Base-by-base conservation (phyloP, 2,888 invertebrate genomes). In the Thera britannica region DNA sequence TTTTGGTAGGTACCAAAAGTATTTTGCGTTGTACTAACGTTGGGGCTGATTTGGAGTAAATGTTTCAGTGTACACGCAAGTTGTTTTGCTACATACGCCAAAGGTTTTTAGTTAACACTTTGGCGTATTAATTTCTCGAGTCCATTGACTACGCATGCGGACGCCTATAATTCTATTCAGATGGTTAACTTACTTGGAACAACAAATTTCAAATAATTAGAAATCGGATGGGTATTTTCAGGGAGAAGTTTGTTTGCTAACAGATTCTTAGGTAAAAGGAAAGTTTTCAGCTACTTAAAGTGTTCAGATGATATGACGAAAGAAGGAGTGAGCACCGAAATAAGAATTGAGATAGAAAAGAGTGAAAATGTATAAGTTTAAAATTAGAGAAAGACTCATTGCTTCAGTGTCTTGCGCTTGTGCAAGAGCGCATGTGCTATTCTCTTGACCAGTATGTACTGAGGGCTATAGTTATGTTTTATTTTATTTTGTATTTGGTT, bases 61-160 rank as follows among this genome's bases (percentile, higher is more conserved):
- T 12, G 6, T 1, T 1, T 51, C 23, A 23, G 23, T 2, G 5
- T 0, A 49, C 3, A n/a, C 48, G n/a, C 1, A 7, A 23, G 51
- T 34, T 48, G 48, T n/a, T 58, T 11, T 35, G n/a, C 48, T 48
- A 35, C 48, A 48, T 58, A 34, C 9, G 44, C 12, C n/a, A 49
- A 49, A 51, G 51, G 23, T 12, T 51, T 23, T 23, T 23, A 4
- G 23, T 23, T 23, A 23, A 23, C 7, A 7, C 51, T 49, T 6
- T 12, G n/a, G 7, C 2, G 48, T 44, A 41, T 48, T 64, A 64
- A 68, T 67, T 52, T 52, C 57, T 54, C 48, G 48, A 54, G 36
- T 58, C 66, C 54, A 54, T 59, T 67, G 67, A 63, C 58, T 58
- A 38, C 11, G 57, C 65, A 57, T 41, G 59, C 61, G 11, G 44